phyloP scores from a whole-genome alignment of 2,113 vertebrate species.

The Podarcis muralis region DNA sequence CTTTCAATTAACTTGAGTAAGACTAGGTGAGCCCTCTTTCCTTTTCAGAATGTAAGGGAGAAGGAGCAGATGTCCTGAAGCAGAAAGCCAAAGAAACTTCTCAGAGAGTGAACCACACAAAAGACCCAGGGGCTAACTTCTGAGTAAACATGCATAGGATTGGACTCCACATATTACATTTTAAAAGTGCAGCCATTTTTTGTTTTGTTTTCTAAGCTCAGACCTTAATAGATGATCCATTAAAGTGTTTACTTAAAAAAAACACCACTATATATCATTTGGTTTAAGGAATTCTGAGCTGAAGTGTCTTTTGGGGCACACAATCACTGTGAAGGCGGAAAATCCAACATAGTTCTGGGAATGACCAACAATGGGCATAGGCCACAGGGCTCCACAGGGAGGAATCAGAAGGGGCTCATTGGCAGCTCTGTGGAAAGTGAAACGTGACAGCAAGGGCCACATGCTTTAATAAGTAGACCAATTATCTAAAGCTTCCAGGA shows the following conservation, averaged over 20 bases:
- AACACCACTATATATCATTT: too few relatives aligned
- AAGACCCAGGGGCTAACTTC: not conserved
- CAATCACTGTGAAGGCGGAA: not conserved
- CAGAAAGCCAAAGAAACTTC: not conserved
- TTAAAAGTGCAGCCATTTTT: not conserved
- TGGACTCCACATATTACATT: not conserved
- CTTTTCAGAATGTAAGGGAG: not conserved
- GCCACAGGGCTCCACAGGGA: not conserved
- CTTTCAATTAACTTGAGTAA: not conserved
- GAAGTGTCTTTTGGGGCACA: not conserved
- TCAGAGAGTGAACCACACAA: not conserved
- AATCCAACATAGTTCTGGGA: not conserved
- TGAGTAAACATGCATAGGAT: not conserved
- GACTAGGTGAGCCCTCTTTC: not conserved
- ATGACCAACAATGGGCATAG: not conserved
- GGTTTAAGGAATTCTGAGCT: not conserved
- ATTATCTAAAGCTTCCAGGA: not conserved
- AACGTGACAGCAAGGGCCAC: too few relatives aligned
- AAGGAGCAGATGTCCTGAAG: not conserved
- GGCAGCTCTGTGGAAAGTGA: not conserved
- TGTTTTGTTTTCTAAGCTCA: not conserved
- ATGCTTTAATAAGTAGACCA: not conserved
- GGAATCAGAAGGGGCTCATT: too few relatives aligned
- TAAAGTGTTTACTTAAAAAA: not conserved
- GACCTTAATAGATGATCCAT: not conserved